These are phyloP conservation scores for Zaprionus capensis DNA, from an alignment of 1,140 invertebrate species.

Conservation along the genomic window DNA sequence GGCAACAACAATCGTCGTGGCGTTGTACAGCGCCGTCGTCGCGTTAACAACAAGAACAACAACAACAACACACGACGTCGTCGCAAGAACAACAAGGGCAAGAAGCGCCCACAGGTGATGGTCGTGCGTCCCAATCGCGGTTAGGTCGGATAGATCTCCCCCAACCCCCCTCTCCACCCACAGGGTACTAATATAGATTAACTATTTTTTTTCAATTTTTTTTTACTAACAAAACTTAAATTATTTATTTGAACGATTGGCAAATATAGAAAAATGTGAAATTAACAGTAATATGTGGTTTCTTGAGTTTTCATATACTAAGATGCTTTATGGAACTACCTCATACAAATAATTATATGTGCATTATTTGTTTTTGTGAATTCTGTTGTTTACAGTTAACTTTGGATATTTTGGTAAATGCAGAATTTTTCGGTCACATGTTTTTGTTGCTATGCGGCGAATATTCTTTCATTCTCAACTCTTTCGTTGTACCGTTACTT, in stretches of 20 bases:
- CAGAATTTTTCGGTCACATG: no score
- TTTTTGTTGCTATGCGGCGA: no score
- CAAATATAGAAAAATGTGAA: not conserved
- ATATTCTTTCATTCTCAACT: no score
- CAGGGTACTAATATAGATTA: not conserved
- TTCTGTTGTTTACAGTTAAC: no score
- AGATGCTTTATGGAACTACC: not conserved
- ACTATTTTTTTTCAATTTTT: slow-evolving; percentile 41
- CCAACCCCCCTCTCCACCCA: no score
- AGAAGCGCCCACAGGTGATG: slow-evolving; percentile 62
- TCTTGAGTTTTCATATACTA: not conserved
- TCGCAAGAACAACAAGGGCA: slow-evolving; percentile 58
- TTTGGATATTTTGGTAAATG: no score
- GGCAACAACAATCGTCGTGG: slow-evolving; percentile 57
- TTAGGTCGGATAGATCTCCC: slow-evolving; percentile 3
- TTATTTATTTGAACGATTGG: slow-evolving; percentile 39
- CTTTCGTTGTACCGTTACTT: no score
- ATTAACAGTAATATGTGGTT: not conserved
- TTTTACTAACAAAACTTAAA: slow-evolving; percentile 52
- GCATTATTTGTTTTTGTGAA: no score
- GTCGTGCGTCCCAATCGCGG: slow-evolving; percentile 69
- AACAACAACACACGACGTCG: slow-evolving; percentile 48
- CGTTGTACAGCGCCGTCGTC: slow-evolving; percentile 50
- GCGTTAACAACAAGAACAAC: slow-evolving; percentile 35
- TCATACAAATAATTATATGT: no score